Conservation (phyloP, 2,797 vertebrate genomes). For the Eupleurogrammus muticus region DNA sequence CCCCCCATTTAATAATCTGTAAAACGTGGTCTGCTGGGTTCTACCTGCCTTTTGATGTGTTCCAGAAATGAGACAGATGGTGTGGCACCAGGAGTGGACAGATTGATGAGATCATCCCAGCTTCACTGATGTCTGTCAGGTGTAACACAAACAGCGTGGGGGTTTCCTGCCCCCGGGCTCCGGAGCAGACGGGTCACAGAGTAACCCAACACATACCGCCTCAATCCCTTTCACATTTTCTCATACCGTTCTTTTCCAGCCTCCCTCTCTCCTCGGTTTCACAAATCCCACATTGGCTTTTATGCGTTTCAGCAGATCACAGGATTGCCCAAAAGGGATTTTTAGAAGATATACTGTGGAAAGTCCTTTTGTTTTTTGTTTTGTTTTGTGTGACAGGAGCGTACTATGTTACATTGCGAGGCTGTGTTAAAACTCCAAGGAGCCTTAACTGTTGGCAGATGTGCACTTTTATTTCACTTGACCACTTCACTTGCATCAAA, state of each 20-base stretch:
- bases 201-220: conserved; percentile 55
- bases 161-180: conserved; percentile 51
- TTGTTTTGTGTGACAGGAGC: conserved; percentile 14
- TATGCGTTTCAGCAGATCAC: conserved; percentile 31
- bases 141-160: conserved; percentile 55
- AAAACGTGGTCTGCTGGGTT: not conserved
- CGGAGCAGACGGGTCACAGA: conserved; percentile 47
- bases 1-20: conserved; percentile 20
- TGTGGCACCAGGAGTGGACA: conserved; percentile 9
- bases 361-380: conserved; percentile 38
- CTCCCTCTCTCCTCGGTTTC: conserved; percentile 11
- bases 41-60: conserved; percentile 11
- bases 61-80: conserved; percentile 34
- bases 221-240: conserved; percentile 42
- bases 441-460: conserved; percentile 52
- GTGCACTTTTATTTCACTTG: conserved; percentile 48
- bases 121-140: conserved; percentile 58
- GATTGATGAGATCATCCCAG: conserved; percentile 56
- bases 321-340: not conserved
- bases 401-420: conserved; percentile 9
- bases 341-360: conserved; percentile 19
- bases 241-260: conserved; percentile 25
- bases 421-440: conserved; percentile 11
- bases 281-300: conserved; percentile 25
- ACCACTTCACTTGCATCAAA: conserved; percentile 34